Conservation (phyloP, 2,888 invertebrate species). For the Acanthopleura granulata region DNA sequence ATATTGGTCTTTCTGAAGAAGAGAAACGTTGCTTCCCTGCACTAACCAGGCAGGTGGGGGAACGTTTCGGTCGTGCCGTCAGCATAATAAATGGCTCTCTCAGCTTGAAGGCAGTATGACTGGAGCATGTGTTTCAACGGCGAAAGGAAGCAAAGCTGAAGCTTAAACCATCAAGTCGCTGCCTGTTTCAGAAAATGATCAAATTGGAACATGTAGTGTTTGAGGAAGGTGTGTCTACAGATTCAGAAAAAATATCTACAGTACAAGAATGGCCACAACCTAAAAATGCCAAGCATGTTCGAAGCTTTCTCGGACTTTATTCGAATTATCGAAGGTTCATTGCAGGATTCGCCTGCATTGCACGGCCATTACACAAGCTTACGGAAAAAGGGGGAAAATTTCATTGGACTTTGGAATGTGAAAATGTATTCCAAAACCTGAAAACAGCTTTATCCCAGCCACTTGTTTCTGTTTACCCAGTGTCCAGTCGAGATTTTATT, state of each 20-base stretch:
- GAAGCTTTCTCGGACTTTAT: not conserved
- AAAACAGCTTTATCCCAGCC: slow-evolving; percentile 19
- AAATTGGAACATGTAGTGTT: slow-evolving; percentile 9
- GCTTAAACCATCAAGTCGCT: slow-evolving; percentile 19
- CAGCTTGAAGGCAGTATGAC: not conserved
- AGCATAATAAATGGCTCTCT: not conserved
- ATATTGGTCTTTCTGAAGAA: not conserved
- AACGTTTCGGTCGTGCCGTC: not conserved
- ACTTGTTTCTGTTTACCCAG: slow-evolving; percentile 26
- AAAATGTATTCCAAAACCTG: slow-evolving; percentile 19
- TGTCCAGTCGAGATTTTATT: not conserved
- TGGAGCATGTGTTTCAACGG: not conserved
- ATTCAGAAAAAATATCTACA: not conserved
- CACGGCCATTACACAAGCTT: not conserved
- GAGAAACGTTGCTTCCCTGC: not conserved
- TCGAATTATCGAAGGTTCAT: slow-evolving; percentile 7
- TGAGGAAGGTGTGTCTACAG: not conserved
- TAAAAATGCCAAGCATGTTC: slow-evolving; percentile 1
- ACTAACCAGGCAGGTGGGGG: not conserved
- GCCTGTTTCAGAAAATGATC: slow-evolving; percentile 1
- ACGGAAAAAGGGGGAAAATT: slow-evolving; percentile 20
- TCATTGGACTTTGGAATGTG: slow-evolving; percentile 24
- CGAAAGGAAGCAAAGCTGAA: not conserved
- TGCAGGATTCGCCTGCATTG: not conserved
- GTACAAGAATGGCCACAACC: slow-evolving; percentile 9